Percentiles rank a stretch among this genome's conserved stretches.
Conservation (phyloP, 1,140 invertebrate species). For the Bicyclus anynana region DNA sequence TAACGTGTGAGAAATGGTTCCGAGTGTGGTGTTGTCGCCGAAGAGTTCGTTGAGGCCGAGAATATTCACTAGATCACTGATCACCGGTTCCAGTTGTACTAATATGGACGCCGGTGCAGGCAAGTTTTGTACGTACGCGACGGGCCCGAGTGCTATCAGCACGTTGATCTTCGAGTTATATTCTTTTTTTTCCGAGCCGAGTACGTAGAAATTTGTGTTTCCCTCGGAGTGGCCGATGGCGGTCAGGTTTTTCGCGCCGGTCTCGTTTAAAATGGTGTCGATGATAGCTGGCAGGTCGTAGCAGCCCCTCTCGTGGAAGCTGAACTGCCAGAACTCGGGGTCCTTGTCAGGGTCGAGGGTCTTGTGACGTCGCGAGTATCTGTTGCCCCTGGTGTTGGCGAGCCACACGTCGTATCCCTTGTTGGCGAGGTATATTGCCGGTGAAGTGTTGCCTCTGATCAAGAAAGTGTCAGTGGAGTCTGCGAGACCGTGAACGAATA, state of each 20-base stretch:
- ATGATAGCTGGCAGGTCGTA: constrained; percentile 82
- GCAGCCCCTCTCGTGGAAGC: constrained; percentile 79
- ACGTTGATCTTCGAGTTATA: constrained; percentile 2
- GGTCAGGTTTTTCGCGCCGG: constrained; percentile 60
- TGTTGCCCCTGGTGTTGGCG: constrained; percentile 83
- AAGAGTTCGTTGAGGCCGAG: constrained; percentile 10
- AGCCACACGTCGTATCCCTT: constrained; percentile 84
- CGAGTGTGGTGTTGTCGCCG: not conserved
- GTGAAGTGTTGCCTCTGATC: constrained; percentile 70
- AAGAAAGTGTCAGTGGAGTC: constrained; percentile 82
- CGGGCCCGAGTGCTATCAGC: not conserved
- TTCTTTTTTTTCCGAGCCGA: constrained; percentile 34
- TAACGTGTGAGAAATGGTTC: not conserved
- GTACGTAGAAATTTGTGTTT: constrained; percentile 78
- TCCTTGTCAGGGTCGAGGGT: constrained; percentile 62
- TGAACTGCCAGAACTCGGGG: constrained; percentile 78
- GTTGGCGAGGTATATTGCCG: constrained; percentile 58
- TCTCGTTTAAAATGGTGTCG: constrained; percentile 78
- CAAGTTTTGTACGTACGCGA: not conserved
- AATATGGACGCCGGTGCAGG: not conserved
- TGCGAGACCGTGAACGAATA: constrained; percentile 85
- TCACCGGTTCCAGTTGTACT: not conserved
- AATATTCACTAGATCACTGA: not conserved
- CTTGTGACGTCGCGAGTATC: constrained; percentile 79
- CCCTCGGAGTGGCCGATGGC: constrained; percentile 76